Evolutionary conservation across 2,888 invertebrate genomes (phyloP).

Genomic region (Lucinisca nassula): DNA sequence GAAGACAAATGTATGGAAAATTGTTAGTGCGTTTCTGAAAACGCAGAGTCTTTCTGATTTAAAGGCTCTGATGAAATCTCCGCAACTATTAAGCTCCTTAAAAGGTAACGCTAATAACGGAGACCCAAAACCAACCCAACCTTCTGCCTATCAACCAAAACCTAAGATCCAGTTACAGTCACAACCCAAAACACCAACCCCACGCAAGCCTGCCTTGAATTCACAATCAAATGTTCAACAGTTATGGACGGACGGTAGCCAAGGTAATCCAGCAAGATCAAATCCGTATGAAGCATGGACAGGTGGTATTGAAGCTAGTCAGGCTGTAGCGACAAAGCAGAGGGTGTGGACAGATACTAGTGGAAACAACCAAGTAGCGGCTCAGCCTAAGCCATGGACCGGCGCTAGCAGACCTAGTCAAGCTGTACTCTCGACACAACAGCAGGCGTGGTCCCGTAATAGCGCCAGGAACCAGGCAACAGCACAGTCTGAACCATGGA

Average conservation of each 20-base stretch:
- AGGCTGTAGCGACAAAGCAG: neutral
- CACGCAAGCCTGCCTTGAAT: neutral
- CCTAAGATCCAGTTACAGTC: neutral
- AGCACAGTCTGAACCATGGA: too few relatives aligned
- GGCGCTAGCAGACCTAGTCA: too few relatives aligned
- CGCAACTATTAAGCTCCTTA: neutral
- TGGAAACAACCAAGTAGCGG: neutral
- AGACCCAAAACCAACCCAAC: too few relatives aligned
- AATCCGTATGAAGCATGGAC: neutral
- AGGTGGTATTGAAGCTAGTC: neutral
- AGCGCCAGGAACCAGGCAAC: too few relatives aligned
- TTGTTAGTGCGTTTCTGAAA: neutral
- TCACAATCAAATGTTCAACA: neutral
- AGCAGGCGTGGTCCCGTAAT: too few relatives aligned
- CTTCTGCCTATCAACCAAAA: neutral
- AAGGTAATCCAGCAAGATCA: neutral
- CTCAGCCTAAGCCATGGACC: neutral
- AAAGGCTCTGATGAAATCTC: neutral
- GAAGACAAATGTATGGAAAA: neutral
- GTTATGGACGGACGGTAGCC: neutral
- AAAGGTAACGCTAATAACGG: too few relatives aligned
- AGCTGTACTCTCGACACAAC: too few relatives aligned
- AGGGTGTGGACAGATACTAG: neutral
- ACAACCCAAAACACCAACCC: neutral
- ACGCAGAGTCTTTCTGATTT: neutral